Conservation (phyloP, 2,113 vertebrate genomes). For the Osmerus eperlanus region DNA sequence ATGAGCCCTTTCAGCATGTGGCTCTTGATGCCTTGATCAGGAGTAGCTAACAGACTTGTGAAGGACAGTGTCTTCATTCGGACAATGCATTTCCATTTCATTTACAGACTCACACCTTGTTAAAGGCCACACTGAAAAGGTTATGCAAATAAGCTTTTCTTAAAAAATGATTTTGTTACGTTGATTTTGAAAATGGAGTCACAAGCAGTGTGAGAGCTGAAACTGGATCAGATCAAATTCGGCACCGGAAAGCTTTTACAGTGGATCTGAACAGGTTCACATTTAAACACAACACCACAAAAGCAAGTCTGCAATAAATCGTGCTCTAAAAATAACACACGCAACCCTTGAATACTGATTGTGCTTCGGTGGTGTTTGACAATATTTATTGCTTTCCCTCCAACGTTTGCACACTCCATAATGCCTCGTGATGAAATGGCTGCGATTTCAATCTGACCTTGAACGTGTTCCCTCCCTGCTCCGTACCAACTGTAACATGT, state of each 20-base stretch:
- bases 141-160: background rate
- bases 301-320: slow-evolving; percentile 39
- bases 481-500: slow-evolving; percentile 19
- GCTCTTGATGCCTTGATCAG: background rate
- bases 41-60: slow-evolving; percentile 12
- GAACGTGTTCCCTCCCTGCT: slow-evolving; percentile 44
- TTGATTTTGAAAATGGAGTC: background rate
- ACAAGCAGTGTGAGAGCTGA: background rate
- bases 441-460: slow-evolving; percentile 66
- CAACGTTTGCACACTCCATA: slow-evolving; percentile 50
- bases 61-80: slow-evolving; percentile 1
- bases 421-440: slow-evolving; percentile 59
- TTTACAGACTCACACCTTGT: background rate
- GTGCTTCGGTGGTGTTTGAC: slow-evolving; percentile 40
- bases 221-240: background rate
- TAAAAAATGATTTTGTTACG: background rate
- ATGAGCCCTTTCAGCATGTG: background rate
- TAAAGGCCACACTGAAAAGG: slow-evolving; percentile 18
- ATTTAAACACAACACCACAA: slow-evolving; percentile 22
- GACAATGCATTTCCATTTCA: slow-evolving; percentile 25
- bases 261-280: slow-evolving; percentile 3
- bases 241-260: background rate
- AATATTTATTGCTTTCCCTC: slow-evolving; percentile 57
- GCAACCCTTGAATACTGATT: slow-evolving; percentile 8
- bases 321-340: slow-evolving; percentile 34